Percentiles rank a stretch among this genome's conserved stretches.
These are phyloP conservation scores for Tenrec ecaudatus DNA, from an alignment of 2,113 vertebrate species.

Conservation along the genomic window DNA sequence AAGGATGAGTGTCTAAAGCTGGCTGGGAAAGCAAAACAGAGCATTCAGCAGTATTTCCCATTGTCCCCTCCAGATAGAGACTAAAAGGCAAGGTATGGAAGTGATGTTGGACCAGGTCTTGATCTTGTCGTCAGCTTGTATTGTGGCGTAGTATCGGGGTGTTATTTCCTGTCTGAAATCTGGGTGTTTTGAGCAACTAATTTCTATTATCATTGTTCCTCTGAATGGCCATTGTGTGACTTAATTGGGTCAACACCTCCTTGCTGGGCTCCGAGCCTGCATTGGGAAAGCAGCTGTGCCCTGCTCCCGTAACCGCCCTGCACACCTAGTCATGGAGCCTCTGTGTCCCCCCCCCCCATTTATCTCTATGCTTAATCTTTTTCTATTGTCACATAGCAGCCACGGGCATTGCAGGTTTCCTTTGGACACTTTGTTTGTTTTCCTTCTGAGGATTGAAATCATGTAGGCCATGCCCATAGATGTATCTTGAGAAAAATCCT, in stretches of 20 bases:
- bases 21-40: neutral
- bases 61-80: neutral
- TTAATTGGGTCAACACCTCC: neutral
- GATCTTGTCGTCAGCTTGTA: neutral
- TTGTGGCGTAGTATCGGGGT: neutral
- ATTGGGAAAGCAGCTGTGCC: neutral
- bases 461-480: too few species aligned
- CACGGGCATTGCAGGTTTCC: neutral
- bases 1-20: neutral
- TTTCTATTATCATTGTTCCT: neutral
- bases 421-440: neutral
- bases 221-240: neutral
- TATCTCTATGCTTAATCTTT: neutral
- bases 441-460: neutral
- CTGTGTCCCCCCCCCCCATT: neutral
- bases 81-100: neutral
- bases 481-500: neutral
- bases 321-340: fast-evolving
- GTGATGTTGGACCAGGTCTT: neutral
- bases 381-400: neutral
- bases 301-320: neutral
- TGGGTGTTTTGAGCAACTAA: neutral
- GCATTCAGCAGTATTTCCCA: neutral
- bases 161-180: neutral
- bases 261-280: neutral